Conservation (phyloP, 2,797 vertebrate species). For the Cirrhinus molitorella region DNA sequence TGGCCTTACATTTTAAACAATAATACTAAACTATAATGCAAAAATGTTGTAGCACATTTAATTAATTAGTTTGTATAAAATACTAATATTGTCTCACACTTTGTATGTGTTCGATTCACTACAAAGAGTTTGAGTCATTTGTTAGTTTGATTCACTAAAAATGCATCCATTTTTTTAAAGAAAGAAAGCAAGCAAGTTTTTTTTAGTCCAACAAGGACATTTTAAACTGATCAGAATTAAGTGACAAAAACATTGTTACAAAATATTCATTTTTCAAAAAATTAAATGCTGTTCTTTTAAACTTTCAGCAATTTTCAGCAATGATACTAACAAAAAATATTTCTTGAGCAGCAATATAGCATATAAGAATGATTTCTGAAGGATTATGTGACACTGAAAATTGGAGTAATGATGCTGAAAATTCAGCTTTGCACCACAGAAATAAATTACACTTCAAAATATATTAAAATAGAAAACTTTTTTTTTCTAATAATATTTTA, state of each 20-base stretch:
- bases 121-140: too few species aligned
- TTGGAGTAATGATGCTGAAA: background rate
- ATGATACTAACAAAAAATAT: background rate
- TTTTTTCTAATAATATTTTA: background rate
- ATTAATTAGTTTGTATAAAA: too few species aligned
- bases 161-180: too few species aligned
- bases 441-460: background rate
- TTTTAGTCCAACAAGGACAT: too few species aligned
- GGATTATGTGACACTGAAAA: background rate
- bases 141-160: too few species aligned
- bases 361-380: background rate
- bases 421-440: background rate
- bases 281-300: background rate
- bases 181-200: too few species aligned
- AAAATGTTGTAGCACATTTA: too few species aligned
- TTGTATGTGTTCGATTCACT: too few species aligned
- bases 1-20: too few species aligned
- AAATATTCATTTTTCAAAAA: background rate
- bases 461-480: background rate
- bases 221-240: too few species aligned
- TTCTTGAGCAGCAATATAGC: background rate
- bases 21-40: too few species aligned
- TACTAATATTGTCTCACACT: too few species aligned
- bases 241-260: background rate
- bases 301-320: background rate